These are phyloP conservation scores for Caracal caracal DNA, from an alignment of 2,113 vertebrate species.

Conservation along the genomic window DNA sequence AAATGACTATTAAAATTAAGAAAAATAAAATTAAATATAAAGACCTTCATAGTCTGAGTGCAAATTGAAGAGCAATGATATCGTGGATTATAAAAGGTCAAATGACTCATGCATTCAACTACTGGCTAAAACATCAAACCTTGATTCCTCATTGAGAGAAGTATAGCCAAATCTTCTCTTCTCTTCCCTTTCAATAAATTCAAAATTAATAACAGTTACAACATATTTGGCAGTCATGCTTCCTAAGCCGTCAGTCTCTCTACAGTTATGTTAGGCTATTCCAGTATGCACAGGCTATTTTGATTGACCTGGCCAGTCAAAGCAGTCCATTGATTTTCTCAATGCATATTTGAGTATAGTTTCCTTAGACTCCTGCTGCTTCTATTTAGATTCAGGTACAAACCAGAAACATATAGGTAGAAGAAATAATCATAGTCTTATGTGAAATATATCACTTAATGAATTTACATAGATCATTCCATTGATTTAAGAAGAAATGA, in stretches of 20 bases:
- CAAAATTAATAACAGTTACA: not conserved
- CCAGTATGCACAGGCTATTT: not conserved
- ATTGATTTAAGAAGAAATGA: not conserved
- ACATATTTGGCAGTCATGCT: not conserved
- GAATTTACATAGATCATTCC: not conserved
- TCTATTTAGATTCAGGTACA: conserved; percentile 38
- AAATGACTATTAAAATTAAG: conserved; percentile 3
- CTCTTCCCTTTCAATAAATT: not conserved
- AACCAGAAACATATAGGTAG: not conserved
- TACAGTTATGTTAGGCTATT: conserved; percentile 14
- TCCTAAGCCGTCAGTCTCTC: not conserved
- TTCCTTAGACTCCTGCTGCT: conserved; percentile 18
- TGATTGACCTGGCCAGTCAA: conserved; percentile 45
- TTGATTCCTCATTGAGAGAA: not conserved
- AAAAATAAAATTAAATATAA: conserved; percentile 29
- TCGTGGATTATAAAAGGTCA: not conserved
- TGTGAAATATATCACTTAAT: not conserved
- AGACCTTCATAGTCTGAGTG: not conserved
- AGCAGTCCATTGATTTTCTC: conserved; percentile 58
- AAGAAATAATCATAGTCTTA: not conserved
- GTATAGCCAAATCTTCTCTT: not conserved
- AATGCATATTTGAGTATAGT: not conserved
- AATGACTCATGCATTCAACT: not conserved
- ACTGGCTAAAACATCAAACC: not conserved
- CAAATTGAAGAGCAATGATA: not conserved